Conservation (phyloP, 2,888 invertebrate genomes). For the Dyspetes luteomarginatus region DNA sequence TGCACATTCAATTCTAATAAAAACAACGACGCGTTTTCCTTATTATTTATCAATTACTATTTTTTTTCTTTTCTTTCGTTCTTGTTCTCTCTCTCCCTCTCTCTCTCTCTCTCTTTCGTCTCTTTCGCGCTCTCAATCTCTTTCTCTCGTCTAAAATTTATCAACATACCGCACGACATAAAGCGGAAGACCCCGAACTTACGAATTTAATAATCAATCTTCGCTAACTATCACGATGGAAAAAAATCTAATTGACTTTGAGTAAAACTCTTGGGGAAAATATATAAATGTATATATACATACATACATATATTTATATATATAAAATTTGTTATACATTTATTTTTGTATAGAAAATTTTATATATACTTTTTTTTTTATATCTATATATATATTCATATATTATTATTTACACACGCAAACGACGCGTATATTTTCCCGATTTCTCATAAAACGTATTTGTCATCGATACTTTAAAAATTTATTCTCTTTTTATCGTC, state of each 20-base stretch:
- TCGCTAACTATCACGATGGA: slow-evolving; percentile 63
- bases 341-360: neutral
- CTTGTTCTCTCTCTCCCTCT: slow-evolving; percentile 34
- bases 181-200: slow-evolving; percentile 65
- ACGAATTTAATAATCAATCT: slow-evolving; percentile 61
- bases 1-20: slow-evolving; percentile 66
- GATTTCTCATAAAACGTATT: slow-evolving; percentile 58
- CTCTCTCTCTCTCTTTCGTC: slow-evolving; percentile 42
- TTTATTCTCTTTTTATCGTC: slow-evolving; percentile 3
- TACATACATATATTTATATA: slow-evolving; percentile 9
- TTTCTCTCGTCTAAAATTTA: slow-evolving; percentile 57
- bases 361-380: slow-evolving; percentile 6
- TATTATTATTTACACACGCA: slow-evolving; percentile 13
- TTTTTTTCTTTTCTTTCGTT: slow-evolving; percentile 27
- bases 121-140: slow-evolving; percentile 18
- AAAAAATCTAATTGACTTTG: slow-evolving; percentile 65
- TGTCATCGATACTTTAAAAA: slow-evolving; percentile 51
- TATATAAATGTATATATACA: slow-evolving; percentile 32
- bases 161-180: slow-evolving; percentile 60
- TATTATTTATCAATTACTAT: slow-evolving; percentile 53
- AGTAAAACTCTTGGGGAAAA: slow-evolving; percentile 55
- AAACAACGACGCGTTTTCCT: slow-evolving; percentile 63
- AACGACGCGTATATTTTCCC: slow-evolving; percentile 16
- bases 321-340: neutral
- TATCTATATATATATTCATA: neutral